phyloP scores from a whole-genome alignment of 2,888 invertebrate genomes.

The Dynastes tityus region DNA sequence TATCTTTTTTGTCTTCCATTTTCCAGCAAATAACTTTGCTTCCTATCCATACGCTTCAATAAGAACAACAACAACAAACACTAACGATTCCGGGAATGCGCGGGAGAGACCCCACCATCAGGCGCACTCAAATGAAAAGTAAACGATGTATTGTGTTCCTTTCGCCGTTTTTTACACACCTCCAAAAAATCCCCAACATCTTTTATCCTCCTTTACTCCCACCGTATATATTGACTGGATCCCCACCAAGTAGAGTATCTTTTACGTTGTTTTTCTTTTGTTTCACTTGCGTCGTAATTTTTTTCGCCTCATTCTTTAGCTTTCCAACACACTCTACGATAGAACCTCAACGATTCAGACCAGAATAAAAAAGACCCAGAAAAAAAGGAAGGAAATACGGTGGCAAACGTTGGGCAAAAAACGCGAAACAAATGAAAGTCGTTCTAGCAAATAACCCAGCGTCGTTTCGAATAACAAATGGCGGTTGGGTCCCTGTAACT shows the following conservation, averaged over 20 bases:
- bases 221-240: background rate
- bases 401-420: conserved; percentile 11
- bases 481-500: background rate
- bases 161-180: background rate
- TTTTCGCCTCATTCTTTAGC: background rate
- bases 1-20: background rate
- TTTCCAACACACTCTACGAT: too few relatives aligned
- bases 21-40: conserved; percentile 14
- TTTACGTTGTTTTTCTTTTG: background rate
- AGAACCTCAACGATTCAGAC: too few relatives aligned
- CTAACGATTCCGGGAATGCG: background rate
- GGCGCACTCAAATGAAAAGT: conserved; percentile 12
- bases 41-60: too few relatives aligned
- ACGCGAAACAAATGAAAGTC: conserved; percentile 45
- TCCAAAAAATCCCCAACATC: background rate
- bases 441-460: conserved; percentile 38
- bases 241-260: background rate
- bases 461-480: conserved; percentile 39
- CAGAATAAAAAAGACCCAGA: background rate
- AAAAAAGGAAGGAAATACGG: background rate
- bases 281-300: conserved; percentile 1
- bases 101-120: background rate
- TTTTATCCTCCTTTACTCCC: background rate
- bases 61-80: conserved; percentile 7
- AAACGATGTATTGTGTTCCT: background rate